These are phyloP conservation scores for Perdita meconis DNA, from an alignment of 2,888 invertebrate species.

Conservation along the genomic window DNA sequence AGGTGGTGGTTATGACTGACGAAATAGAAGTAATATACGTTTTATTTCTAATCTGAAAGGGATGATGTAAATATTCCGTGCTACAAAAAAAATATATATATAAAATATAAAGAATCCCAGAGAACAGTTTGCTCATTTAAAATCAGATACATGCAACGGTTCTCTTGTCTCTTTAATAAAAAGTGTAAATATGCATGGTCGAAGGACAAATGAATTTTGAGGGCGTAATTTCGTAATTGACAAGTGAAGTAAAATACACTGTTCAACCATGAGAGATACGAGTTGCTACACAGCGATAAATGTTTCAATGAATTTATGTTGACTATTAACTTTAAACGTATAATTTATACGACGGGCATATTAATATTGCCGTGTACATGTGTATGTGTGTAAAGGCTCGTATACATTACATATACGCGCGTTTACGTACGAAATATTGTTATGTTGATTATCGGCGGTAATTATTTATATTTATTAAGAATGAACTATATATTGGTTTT, in stretches of 20 bases:
- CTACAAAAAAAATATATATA: neutral
- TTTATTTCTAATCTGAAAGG: constrained; percentile 22
- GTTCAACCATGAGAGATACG: neutral
- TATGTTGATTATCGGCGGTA: constrained; percentile 65
- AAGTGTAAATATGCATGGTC: too few species aligned
- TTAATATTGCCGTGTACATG: constrained; percentile 19
- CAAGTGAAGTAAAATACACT: neutral
- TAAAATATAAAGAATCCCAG: too few species aligned
- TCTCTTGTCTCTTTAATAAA: too few species aligned
- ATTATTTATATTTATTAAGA: constrained; percentile 75
- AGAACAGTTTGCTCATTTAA: too few species aligned
- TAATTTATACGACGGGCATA: constrained; percentile 61
- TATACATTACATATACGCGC: constrained; percentile 45
- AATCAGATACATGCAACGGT: too few species aligned
- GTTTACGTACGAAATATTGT: constrained; percentile 55
- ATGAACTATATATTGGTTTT: constrained; percentile 70
- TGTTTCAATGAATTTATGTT: constrained; percentile 29
- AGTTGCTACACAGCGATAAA: constrained; percentile 1
- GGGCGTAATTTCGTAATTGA: constrained; percentile 37
- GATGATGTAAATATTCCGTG: constrained; percentile 29
- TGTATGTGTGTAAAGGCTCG: constrained; percentile 38
- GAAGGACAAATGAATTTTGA: constrained; percentile 2
- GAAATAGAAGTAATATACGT: neutral
- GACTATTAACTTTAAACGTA: constrained; percentile 52
- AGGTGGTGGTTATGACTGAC: constrained; percentile 17